phyloP scores from a whole-genome alignment of 2,113 vertebrate species.

The Cathartes aura region DNA sequence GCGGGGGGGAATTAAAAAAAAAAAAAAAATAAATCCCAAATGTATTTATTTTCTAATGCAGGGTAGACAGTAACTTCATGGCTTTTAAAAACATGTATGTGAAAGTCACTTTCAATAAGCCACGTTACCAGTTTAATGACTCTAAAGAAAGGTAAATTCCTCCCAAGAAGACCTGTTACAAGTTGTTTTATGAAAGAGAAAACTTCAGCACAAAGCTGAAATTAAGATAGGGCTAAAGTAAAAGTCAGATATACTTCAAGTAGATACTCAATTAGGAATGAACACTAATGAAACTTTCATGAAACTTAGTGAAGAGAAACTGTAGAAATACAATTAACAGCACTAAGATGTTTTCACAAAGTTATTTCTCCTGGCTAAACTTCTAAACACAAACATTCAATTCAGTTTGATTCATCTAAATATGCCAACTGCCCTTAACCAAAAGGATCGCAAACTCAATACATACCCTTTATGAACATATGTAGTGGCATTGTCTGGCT shows the following conservation, averaged over 20 bases:
- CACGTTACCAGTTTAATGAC: neutral
- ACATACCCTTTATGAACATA: slow-evolving; percentile 99
- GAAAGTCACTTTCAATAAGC: neutral
- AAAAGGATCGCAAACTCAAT: neutral
- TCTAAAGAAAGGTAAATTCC: neutral
- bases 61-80: neutral
- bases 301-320: neutral
- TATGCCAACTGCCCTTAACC: neutral
- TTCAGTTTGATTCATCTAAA: neutral
- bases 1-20: no score
- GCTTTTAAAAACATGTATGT: neutral
- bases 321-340: neutral
- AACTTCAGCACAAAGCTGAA: neutral
- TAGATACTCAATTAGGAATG: neutral
- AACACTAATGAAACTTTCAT: neutral
- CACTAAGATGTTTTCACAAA: neutral
- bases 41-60: neutral
- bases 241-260: neutral
- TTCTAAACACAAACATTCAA: neutral
- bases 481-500: slow-evolving; percentile 97
- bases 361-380: neutral
- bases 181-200: neutral
- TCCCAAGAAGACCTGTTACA: neutral
- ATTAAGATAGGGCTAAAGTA: neutral
- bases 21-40: neutral